These are phyloP conservation scores for Salvelinus alpinus DNA, from an alignment of 2,113 vertebrate species.

Conservation along the genomic window DNA sequence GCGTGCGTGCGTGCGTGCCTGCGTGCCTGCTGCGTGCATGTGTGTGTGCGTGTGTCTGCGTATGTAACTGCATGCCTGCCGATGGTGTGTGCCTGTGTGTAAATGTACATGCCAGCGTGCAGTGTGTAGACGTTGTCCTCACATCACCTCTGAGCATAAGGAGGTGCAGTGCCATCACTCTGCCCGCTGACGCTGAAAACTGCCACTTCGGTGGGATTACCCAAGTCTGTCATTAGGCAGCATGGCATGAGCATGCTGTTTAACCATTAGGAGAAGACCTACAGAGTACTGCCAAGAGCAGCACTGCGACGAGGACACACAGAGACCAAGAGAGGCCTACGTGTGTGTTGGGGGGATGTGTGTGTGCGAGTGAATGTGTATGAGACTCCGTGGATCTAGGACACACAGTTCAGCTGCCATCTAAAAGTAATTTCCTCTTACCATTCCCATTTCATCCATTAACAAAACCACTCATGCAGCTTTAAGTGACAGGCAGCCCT, in stretches of 20 bases:
- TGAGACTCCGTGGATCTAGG: background rate
- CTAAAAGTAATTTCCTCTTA: slow-evolving; percentile 33
- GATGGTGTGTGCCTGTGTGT: slow-evolving; percentile 44
- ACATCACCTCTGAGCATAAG: slow-evolving; percentile 54
- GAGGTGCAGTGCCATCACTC: slow-evolving; percentile 41
- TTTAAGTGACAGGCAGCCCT: slow-evolving; percentile 61
- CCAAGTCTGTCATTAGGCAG: slow-evolving; percentile 68
- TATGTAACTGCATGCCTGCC: slow-evolving; percentile 13
- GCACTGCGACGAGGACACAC: slow-evolving; percentile 51
- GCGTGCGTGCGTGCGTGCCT: too few species aligned
- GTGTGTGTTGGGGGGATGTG: background rate
- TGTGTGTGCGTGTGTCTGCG: background rate
- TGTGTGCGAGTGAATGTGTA: background rate
- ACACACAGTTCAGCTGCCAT: background rate
- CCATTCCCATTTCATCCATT: slow-evolving; percentile 32
- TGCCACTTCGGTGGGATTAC: slow-evolving; percentile 62
- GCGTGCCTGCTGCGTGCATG: fast-evolving
- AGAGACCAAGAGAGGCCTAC: slow-evolving; percentile 17
- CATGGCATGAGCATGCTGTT: slow-evolving; percentile 67
- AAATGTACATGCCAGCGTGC: background rate
- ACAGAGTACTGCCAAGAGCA: slow-evolving; percentile 57
- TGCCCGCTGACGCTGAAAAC: slow-evolving; percentile 58
- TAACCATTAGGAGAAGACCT: slow-evolving; percentile 62
- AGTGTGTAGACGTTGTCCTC: slow-evolving; percentile 51
- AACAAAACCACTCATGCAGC: slow-evolving; percentile 43